Base-by-base conservation (phyloP, 2,113 vertebrate genomes). In the Lonchura striata region DNA sequence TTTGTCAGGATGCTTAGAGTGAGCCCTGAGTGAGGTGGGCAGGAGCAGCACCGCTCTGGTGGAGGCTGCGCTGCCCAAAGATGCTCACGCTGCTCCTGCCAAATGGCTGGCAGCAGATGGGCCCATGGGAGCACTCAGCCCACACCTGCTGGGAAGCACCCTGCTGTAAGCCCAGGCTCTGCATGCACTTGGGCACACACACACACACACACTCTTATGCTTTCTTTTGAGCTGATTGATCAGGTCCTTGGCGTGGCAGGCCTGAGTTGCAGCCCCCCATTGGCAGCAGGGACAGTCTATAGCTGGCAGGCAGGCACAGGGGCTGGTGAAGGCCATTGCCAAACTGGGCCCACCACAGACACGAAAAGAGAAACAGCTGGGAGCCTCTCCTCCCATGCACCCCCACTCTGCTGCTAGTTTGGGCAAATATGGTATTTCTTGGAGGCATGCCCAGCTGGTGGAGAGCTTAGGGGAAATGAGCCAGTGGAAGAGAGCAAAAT, bases 261-360 rank as follows among this genome's bases (percentile, higher is more conserved):
- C 23, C 53, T 3, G 47, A 52, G 49, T 2, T 0, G 6, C 0
- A 2, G 22, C 15, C 10, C 39, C 39, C 47, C 3, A 0, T 4
- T 33, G 37, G 66, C 54, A 37, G 47, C 8, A 1, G 39, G 53
- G 52, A 39, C 33, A 18, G 46, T 3, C 53, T 35, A 0, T 14
- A 65, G 69, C 6, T 1, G 23, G 37, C 52, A 64, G 28, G n/a
- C 2, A 6, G 60, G 63, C 11, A 11, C 39, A 31, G 28, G 27
- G 30, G 25, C 12, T 69, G 61, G 25, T 11, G 50, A 61, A 54
- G n/a, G 25, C 31, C 17, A 6, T 17, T 56, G 76, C 72, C 60
- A 86, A 86, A 33, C 9, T 1, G 30, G 12, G 15, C 44, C 30
- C 44, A 28, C 9, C 0, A 1, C 8, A 11, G 28, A 23, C 5